Base-by-base conservation (phyloP, 2,888 invertebrate species). In the Endomychus coccineus region DNA sequence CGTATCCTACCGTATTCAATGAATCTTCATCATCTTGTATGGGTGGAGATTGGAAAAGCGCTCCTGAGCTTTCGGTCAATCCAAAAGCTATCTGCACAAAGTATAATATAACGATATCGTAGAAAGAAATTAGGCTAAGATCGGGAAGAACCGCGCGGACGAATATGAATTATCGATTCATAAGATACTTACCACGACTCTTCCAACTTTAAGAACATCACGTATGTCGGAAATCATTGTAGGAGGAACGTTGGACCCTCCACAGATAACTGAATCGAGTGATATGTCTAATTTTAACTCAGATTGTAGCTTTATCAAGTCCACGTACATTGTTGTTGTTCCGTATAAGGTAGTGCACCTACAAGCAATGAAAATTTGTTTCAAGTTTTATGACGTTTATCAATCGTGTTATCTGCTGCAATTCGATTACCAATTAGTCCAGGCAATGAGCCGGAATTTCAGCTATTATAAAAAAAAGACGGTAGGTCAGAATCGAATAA, bases 291-390 rank as follows among this genome's bases (percentile, higher is more conserved):
- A 51, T 7, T 69, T 61, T 5, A 69, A 44, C 39, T 67, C 60
- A 16, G 64, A 62, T 49, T 74, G 73, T 4, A 61, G 62, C 16
- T 70, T 69, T 24, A 87, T 62, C 46, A 86, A 68, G 64, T 88
- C 86, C n/a, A 85, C 76, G 61, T 83, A 83, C 89, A 89, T 89
- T 2, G 90, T 89, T 4, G 90, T 88, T 0, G 88, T 87, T 22
- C 88, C 88, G 55, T 79, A 79, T 16, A 82, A 59, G 1, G 78
- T 62, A 0, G 77, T 77, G 54, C 87, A 86, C 52, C 84, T 85
- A 17, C 24, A 24, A 31, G n/a, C n/a, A n/a, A n/a, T n/a, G n/a
- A n/a, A n/a, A n/a, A n/a, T n/a, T n/a, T n/a, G n/a, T n/a, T n/a
- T n/a, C n/a, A n/a, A n/a, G n/a, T n/a, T n/a, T n/a, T n/a, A n/a